phyloP scores from a whole-genome alignment of 2,113 vertebrate species.

The Salvelinus fontinalis region DNA sequence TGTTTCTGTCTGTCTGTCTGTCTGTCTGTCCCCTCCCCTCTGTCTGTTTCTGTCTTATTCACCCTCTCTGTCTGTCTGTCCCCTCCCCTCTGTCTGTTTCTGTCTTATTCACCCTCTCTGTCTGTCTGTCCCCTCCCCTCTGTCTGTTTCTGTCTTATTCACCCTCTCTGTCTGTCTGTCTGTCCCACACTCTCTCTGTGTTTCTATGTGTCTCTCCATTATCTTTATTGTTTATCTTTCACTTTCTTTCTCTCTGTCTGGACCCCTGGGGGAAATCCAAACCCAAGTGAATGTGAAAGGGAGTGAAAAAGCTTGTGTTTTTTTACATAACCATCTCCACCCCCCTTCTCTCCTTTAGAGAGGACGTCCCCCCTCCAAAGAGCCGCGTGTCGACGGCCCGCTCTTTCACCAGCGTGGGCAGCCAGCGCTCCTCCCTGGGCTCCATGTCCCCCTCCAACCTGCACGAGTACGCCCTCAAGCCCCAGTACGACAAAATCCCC shows the following conservation, averaged over 20 bases:
- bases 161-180: too few species aligned
- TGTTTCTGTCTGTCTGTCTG: neutral
- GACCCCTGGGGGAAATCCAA: neutral
- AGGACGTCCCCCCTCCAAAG: constrained; percentile 95
- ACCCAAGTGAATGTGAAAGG: neutral
- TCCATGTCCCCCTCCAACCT: constrained; percentile 98
- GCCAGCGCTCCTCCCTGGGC: constrained; percentile 94
- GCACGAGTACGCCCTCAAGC: constrained; percentile 86
- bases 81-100: too few species aligned
- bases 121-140: too few species aligned
- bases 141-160: too few species aligned
- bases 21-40: neutral
- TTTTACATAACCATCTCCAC: neutral
- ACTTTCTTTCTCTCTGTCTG: neutral
- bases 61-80: neutral
- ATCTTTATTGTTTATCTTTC: too few species aligned
- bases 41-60: neutral
- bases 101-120: neutral
- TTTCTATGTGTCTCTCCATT: too few species aligned
- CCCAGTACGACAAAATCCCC: constrained; percentile 91
- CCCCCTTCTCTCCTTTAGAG: constrained; percentile 69
- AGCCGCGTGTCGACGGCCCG: constrained; percentile 92
- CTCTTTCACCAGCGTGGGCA: constrained; percentile 87
- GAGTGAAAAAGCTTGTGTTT: neutral
- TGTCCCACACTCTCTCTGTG: too few species aligned